phyloP scores from a whole-genome alignment of 2,113 vertebrate genomes.

The Gila orcuttii region DNA sequence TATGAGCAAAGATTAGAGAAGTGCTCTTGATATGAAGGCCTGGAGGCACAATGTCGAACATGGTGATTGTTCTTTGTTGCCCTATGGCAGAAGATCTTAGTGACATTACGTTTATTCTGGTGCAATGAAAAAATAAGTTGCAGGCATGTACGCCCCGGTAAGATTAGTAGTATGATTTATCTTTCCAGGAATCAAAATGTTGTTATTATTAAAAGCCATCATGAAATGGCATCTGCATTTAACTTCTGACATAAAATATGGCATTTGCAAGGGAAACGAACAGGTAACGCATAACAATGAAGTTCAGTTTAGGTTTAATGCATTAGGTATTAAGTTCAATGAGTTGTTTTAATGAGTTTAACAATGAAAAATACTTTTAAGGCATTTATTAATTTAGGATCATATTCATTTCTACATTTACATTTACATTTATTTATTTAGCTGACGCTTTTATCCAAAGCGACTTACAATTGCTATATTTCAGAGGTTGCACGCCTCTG shows the following conservation, averaged over 20 bases:
- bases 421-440: no score
- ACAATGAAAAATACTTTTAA: neutral
- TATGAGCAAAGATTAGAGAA: slow-evolving; percentile 49
- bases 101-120: neutral
- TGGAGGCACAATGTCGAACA: slow-evolving; percentile 47
- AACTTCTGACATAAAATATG: neutral
- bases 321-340: neutral
- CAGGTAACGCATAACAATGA: neutral
- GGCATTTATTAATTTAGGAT: neutral
- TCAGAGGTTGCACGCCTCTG: no score
- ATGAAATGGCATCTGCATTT: neutral
- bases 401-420: no score
- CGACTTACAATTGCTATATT: no score
- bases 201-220: neutral
- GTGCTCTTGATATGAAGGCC: slow-evolving; percentile 43
- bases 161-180: slow-evolving; percentile 20
- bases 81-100: slow-evolving; percentile 9
- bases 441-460: no score
- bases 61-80: slow-evolving; percentile 34
- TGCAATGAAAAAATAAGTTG: neutral
- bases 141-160: neutral
- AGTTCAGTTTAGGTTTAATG: neutral
- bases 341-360: no score
- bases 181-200: neutral
- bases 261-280: neutral